Conservation (phyloP, 2,797 vertebrate species). For the Alcedo atthis region DNA sequence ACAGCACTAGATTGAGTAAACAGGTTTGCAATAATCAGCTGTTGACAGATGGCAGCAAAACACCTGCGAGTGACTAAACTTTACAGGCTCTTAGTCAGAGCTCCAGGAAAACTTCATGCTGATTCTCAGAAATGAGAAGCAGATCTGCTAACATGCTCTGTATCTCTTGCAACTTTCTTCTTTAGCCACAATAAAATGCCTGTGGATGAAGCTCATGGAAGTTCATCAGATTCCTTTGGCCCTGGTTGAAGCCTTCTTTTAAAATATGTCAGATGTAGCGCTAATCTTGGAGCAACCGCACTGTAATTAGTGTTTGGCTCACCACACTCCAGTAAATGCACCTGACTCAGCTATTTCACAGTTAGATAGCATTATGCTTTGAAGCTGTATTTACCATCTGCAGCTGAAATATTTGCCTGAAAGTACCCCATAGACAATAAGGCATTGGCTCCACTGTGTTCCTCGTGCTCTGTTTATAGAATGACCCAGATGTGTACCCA, state of each 20-base stretch:
- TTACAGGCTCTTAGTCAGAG: constrained; percentile 67
- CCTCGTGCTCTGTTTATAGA: background rate
- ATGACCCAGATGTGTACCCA: background rate
- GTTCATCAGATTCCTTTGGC: constrained; percentile 43
- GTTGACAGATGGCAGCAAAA: constrained; percentile 75
- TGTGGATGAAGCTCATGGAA: constrained; percentile 39
- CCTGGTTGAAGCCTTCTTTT: constrained; percentile 17
- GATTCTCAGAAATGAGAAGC: constrained; percentile 64
- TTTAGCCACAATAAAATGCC: constrained; percentile 34
- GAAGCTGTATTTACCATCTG: constrained; percentile 62
- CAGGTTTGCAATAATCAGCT: constrained; percentile 68
- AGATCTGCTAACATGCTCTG: background rate
- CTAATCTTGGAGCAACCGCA: constrained; percentile 41
- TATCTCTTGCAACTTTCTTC: constrained; percentile 31
- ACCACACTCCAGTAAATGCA: constrained; percentile 34
- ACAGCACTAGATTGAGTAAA: constrained; percentile 53
- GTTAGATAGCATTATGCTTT: constrained; percentile 64
- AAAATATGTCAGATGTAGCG: constrained; percentile 53
- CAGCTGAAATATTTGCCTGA: constrained; percentile 54
- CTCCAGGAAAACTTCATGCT: constrained; percentile 41
- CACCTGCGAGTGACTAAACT: constrained; percentile 69
- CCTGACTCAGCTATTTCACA: constrained; percentile 70
- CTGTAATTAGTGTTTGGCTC: constrained; percentile 65
- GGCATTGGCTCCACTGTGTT: background rate
- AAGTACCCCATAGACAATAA: constrained; percentile 26